Evolutionary conservation across 2,888 invertebrate genomes (phyloP).

Genomic region (Netelia melanura): DNA sequence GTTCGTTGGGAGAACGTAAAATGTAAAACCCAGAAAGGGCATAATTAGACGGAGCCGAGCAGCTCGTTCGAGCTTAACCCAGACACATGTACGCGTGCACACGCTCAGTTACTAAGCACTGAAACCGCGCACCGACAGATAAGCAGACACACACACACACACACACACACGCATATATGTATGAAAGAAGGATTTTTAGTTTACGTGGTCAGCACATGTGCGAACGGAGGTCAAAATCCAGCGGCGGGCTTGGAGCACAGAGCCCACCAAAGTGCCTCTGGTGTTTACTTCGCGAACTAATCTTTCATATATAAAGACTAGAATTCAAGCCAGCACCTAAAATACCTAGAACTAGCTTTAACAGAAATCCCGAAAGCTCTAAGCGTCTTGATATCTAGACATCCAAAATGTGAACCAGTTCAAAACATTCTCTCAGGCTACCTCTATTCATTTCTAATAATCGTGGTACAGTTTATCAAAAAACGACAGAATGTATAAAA

Average conservation of each 20-base stretch:
- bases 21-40: slow-evolving; percentile 59
- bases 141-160: not conserved
- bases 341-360: not conserved
- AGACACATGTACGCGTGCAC: not conserved
- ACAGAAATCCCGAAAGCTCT: not conserved
- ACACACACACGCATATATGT: not conserved
- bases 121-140: not conserved
- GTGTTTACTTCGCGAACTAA: slow-evolving; percentile 47
- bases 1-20: slow-evolving; percentile 2
- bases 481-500: too few relatives aligned
- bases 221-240: slow-evolving; percentile 11
- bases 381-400: too few relatives aligned
- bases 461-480: too few relatives aligned
- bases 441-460: too few relatives aligned
- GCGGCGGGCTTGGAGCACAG: slow-evolving; percentile 1
- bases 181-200: slow-evolving; percentile 22
- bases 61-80: slow-evolving; percentile 10
- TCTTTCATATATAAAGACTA: not conserved
- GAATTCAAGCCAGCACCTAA: not conserved
- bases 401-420: too few relatives aligned
- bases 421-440: too few relatives aligned
- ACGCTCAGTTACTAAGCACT: slow-evolving; percentile 5
- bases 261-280: slow-evolving; percentile 26
- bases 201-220: not conserved
- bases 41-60: slow-evolving; percentile 49